Percentiles rank a stretch among this genome's conserved stretches.
Conservation (phyloP, 2,888 invertebrate genomes). For the Dromius quadrimaculatus region DNA sequence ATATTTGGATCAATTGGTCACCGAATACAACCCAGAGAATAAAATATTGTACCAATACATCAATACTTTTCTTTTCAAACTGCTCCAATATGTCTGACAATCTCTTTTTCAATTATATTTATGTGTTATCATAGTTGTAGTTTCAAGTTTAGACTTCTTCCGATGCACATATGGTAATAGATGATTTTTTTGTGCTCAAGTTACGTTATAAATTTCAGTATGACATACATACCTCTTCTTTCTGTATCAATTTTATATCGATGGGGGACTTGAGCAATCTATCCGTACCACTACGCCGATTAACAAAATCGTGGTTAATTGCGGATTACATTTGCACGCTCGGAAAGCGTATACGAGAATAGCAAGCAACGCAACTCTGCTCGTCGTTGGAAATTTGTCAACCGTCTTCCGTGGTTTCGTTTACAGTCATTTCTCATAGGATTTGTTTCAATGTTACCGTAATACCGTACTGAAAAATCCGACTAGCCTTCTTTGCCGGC, state of each 20-base stretch:
- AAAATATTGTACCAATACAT: too few species aligned
- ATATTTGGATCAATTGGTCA: too few species aligned
- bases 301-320: constrained; percentile 31
- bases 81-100: too few species aligned
- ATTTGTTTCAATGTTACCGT: constrained; percentile 30
- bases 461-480: constrained; percentile 19
- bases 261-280: background rate
- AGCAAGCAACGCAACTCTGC: background rate
- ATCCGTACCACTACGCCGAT: constrained; percentile 1
- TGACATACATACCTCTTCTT: background rate
- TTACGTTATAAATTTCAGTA: too few species aligned
- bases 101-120: too few species aligned
- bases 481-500: background rate
- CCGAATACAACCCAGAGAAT: too few species aligned
- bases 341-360: background rate
- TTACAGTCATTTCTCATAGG: constrained; percentile 37
- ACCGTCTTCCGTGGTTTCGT: constrained; percentile 23
- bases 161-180: too few species aligned
- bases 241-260: constrained; percentile 22
- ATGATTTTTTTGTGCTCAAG: too few species aligned
- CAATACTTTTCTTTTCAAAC: too few species aligned
- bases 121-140: too few species aligned
- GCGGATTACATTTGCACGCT: constrained; percentile 14
- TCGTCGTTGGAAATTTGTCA: constrained; percentile 26
- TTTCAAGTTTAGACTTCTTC: too few species aligned